phyloP scores from a whole-genome alignment of 2,888 invertebrate species.

The Carcina quercana region DNA sequence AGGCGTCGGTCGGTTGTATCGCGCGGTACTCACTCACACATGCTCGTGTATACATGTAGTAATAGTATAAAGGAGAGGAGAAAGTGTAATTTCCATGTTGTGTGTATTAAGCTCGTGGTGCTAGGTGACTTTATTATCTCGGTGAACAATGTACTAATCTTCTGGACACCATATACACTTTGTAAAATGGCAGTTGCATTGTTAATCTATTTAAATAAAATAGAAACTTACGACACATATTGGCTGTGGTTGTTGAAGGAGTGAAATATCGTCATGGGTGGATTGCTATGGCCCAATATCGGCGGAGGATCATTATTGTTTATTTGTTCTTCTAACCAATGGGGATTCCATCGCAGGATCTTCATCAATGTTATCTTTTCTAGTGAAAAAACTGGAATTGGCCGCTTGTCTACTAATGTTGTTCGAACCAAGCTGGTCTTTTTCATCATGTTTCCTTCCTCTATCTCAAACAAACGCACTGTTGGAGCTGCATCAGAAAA shows the following conservation, averaged over 20 bases:
- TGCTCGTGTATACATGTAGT: no score
- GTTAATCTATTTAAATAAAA: no score
- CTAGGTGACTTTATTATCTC: no score
- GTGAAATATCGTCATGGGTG: slow-evolving; percentile 68
- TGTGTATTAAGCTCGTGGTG: no score
- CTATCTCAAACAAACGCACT: slow-evolving; percentile 46
- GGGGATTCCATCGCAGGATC: slow-evolving; percentile 78
- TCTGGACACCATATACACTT: no score
- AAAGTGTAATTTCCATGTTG: no score
- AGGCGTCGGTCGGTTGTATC: no score
- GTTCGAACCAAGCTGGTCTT: slow-evolving; percentile 47
- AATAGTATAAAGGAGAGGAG: no score
- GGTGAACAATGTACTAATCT: no score
- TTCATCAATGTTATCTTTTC: slow-evolving; percentile 67
- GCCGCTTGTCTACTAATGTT: slow-evolving; percentile 33
- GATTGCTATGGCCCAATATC: slow-evolving; percentile 59
- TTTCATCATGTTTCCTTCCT: slow-evolving; percentile 53
- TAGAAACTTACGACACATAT: slow-evolving; percentile 74
- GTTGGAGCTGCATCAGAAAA: slow-evolving; percentile 41
- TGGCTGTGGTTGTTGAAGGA: slow-evolving; percentile 72
- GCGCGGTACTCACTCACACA: no score
- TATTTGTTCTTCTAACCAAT: slow-evolving; percentile 77
- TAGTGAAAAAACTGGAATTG: slow-evolving; percentile 44
- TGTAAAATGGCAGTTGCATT: no score
- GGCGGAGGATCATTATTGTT: slow-evolving; percentile 67